These are phyloP conservation scores for Sesia bembeciformis DNA, from an alignment of 2,888 invertebrate genomes.

Conservation along the genomic window DNA sequence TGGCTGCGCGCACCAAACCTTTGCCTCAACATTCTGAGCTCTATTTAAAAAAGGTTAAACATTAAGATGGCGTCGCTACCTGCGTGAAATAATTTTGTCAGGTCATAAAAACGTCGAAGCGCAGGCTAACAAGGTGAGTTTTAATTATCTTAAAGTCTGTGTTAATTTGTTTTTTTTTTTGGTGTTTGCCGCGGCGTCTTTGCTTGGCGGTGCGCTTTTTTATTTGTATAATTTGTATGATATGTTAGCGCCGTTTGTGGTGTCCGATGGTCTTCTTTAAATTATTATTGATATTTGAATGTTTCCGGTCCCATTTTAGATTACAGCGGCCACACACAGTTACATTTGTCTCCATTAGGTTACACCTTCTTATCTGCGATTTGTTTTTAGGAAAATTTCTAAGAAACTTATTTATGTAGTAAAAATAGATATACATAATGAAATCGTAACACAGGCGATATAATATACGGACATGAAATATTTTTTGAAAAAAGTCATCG, in stretches of 20 bases:
- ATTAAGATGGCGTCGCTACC: not conserved
- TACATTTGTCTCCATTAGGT: too few relatives aligned
- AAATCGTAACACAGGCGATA: too few relatives aligned
- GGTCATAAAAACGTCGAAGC: constrained; percentile 44
- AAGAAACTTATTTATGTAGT: too few relatives aligned
- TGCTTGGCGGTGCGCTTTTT: constrained; percentile 45
- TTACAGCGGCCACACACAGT: constrained; percentile 28
- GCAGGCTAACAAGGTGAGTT: constrained; percentile 61
- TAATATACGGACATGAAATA: too few relatives aligned
- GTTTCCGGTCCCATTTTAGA: constrained; percentile 43
- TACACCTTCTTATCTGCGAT: too few relatives aligned
- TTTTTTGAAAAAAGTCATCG: too few relatives aligned
- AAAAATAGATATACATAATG: too few relatives aligned
- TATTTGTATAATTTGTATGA: constrained; percentile 66
- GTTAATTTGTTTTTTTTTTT: constrained; percentile 60
- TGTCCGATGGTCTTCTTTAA: constrained; percentile 41
- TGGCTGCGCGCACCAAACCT: not conserved
- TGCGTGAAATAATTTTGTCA: constrained; percentile 6
- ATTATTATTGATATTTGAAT: constrained; percentile 49
- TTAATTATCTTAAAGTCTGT: constrained; percentile 65
- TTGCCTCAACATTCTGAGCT: constrained; percentile 1
- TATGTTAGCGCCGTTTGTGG: constrained; percentile 58
- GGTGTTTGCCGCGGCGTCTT: constrained; percentile 38
- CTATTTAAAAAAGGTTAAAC: too few relatives aligned
- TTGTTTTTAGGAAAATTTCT: too few relatives aligned